phyloP scores from a whole-genome alignment of 2,888 invertebrate species.

The Agapostemon virescens region DNA sequence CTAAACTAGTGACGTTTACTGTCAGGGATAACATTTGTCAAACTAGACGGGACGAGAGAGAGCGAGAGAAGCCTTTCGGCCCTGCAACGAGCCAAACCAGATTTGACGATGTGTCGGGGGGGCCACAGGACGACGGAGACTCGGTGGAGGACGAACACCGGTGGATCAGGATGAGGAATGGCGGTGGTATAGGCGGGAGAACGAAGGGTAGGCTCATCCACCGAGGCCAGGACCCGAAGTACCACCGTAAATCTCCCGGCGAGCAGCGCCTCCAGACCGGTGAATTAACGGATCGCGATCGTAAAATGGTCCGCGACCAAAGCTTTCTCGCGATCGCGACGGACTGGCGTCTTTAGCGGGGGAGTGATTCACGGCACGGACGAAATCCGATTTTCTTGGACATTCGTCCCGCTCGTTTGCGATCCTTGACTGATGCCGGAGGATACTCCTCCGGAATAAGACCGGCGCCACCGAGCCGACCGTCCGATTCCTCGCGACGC shows the following conservation, averaged over 20 bases:
- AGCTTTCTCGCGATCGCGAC: slow-evolving; percentile 34
- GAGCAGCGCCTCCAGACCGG: slow-evolving; percentile 59
- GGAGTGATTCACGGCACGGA: slow-evolving; percentile 47
- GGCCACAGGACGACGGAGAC: slow-evolving; percentile 25
- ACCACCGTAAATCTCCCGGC: slow-evolving; percentile 72
- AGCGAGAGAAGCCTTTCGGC: slow-evolving; percentile 43
- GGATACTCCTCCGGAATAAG: slow-evolving; percentile 6
- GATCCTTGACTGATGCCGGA: neutral
- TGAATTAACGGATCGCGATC: slow-evolving; percentile 72
- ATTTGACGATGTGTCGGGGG: slow-evolving; percentile 42
- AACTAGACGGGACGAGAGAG: slow-evolving; percentile 62
- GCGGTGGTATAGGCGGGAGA: neutral
- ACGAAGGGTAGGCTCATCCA: slow-evolving; percentile 47
- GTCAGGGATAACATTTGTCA: slow-evolving; percentile 79
- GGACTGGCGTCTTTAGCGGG: slow-evolving; percentile 20
- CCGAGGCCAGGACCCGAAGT: slow-evolving; percentile 59
- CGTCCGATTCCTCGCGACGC: neutral
- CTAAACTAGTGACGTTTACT: slow-evolving; percentile 79
- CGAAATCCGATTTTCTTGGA: slow-evolving; percentile 53
- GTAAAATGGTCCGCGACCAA: slow-evolving; percentile 56
- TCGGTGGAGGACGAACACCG: neutral
- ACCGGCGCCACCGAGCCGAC: neutral
- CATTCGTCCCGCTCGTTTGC: slow-evolving; percentile 35
- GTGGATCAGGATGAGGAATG: slow-evolving; percentile 16
- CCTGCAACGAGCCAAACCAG: slow-evolving; percentile 48